A percentile compares a stretch with the other conserved stretches of the same genome.
These are phyloP conservation scores for Oreochromis grahami DNA, from an alignment of 2,797 vertebrate species.

Conservation along the genomic window DNA sequence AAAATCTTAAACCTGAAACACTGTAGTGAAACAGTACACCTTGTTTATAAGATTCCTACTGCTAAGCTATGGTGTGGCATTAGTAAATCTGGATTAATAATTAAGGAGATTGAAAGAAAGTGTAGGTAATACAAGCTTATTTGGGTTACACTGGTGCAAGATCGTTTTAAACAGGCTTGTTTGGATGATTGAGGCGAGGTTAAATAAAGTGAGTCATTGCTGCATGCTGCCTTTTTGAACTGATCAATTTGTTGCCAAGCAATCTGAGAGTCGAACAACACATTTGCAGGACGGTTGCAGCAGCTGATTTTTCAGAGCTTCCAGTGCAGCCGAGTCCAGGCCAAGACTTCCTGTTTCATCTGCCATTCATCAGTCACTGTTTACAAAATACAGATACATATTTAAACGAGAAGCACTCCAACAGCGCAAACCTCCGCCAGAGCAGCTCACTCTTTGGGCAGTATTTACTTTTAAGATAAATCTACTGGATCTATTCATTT, in stretches of 20 bases:
- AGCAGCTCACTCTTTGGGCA: background rate
- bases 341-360: background rate
- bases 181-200: background rate
- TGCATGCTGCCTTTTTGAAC: constrained; percentile 11
- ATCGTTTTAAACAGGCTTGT: background rate
- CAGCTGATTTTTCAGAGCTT: background rate
- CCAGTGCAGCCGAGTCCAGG: background rate
- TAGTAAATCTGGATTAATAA: background rate
- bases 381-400: background rate
- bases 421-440: background rate
- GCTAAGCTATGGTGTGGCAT: background rate
- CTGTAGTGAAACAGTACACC: background rate
- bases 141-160: background rate
- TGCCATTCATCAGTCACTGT: background rate
- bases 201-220: constrained; percentile 19
- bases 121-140: background rate
- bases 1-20: background rate
- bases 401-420: background rate
- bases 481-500: background rate
- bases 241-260: background rate
- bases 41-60: background rate
- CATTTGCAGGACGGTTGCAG: background rate
- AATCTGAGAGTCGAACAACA: background rate
- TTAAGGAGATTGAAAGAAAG: background rate
- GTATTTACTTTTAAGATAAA: background rate